These are phyloP conservation scores for Oxyura jamaicensis DNA, from an alignment of 2,113 vertebrate species.

Conservation along the genomic window DNA sequence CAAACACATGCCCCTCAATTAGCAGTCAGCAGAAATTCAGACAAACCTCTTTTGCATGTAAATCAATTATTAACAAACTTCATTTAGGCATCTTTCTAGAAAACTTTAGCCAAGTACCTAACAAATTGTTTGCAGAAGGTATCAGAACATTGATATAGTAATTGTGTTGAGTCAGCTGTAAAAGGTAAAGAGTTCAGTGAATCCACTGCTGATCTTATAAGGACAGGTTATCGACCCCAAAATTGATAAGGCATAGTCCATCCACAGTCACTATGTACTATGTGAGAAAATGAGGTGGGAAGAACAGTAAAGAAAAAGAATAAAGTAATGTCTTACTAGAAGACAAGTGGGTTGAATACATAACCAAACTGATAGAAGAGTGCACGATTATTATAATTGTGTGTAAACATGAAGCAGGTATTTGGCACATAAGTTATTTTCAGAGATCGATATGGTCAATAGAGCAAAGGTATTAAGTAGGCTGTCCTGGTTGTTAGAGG, in stretches of 20 bases:
- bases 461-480: neutral
- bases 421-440: neutral
- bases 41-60: conserved; percentile 52
- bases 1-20: neutral
- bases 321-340: neutral
- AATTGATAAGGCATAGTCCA: neutral
- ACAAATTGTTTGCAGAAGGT: conserved; percentile 69
- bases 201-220: conserved; percentile 38
- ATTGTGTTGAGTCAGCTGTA: conserved; percentile 54
- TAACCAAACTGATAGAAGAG: neutral
- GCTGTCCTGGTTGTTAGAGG: neutral
- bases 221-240: conserved; percentile 32
- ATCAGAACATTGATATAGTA: conserved; percentile 67
- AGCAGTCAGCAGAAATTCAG: conserved; percentile 60
- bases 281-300: neutral
- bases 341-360: neutral
- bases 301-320: neutral
- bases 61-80: conserved; percentile 66
- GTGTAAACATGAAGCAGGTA: neutral
- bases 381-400: neutral
- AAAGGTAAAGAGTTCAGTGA: conserved; percentile 43
- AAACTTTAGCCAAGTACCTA: conserved; percentile 69
- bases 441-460: neutral
- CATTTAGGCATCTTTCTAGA: conserved; percentile 55
- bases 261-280: neutral